Evolutionary conservation across 1,140 invertebrate species (phyloP).

Genomic region (Tribolium castaneum): DNA sequence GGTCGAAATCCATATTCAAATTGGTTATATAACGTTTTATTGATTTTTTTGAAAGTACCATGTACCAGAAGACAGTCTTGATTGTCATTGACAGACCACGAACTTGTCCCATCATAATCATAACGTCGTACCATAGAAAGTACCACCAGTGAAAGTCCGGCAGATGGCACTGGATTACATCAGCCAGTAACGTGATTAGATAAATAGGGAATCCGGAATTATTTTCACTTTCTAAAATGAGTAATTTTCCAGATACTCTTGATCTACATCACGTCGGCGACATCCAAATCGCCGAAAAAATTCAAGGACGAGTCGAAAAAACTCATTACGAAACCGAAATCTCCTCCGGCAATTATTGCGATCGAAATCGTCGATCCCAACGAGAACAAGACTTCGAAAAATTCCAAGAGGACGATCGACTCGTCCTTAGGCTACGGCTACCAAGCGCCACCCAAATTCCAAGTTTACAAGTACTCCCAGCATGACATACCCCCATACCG

Average conservation of each 20-base stretch:
- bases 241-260: conserved; percentile 6
- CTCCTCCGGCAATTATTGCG: conserved; percentile 67
- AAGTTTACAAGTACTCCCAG: conserved; percentile 72
- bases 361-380: conserved; percentile 69
- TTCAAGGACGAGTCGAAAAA: conserved; percentile 24
- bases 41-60: not conserved
- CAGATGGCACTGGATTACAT: conserved; percentile 27
- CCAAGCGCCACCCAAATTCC: conserved; percentile 67
- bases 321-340: conserved; percentile 9
- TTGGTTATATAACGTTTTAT: not conserved
- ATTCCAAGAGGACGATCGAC: conserved; percentile 70
- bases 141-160: conserved; percentile 23
- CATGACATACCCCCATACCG: conserved; percentile 66
- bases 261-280: not conserved
- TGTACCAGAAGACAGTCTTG: not conserved
- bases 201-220: conserved; percentile 33
- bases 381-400: conserved; percentile 64
- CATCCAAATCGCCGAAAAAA: conserved; percentile 18
- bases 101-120: not conserved
- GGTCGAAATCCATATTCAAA: too few species aligned
- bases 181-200: conserved; percentile 15
- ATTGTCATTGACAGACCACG: not conserved
- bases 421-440: conserved; percentile 70
- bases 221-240: conserved; percentile 17
- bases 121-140: conserved; percentile 11